A percentile compares a stretch with the other conserved stretches of the same genome.
phyloP scores from a whole-genome alignment of 2,113 vertebrate species.

The Cnemophilus loriae region DNA sequence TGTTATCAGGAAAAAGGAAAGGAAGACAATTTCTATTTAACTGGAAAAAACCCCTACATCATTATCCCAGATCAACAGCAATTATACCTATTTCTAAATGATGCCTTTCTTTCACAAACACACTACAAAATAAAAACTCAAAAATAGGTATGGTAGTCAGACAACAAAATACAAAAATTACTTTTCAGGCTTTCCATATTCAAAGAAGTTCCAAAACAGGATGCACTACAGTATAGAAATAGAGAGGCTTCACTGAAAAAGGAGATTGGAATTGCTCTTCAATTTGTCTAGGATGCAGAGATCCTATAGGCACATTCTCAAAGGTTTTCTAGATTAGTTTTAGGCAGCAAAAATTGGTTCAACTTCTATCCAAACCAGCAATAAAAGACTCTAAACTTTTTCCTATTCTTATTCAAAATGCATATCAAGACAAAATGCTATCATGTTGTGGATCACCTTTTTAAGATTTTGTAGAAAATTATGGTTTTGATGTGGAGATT shows the following conservation, averaged over 20 bases:
- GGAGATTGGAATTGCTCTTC: background rate
- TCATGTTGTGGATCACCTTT: background rate
- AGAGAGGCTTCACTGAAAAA: background rate
- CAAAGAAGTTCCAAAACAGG: background rate
- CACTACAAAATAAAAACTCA: background rate
- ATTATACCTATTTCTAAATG: background rate
- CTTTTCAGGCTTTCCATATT: background rate
- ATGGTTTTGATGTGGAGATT: background rate
- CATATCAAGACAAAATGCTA: background rate
- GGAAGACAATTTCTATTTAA: background rate
- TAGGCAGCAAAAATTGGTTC: background rate
- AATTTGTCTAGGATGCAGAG: background rate
- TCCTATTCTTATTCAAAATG: background rate
- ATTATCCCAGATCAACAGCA: background rate
- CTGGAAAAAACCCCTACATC: accelerated
- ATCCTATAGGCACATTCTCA: background rate
- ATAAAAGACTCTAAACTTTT: background rate
- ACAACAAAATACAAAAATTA: background rate
- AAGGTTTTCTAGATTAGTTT: background rate
- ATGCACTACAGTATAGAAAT: background rate
- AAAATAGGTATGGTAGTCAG: background rate
- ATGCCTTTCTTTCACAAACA: background rate
- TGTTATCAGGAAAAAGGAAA: background rate
- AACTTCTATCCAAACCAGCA: background rate
- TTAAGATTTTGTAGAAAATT: background rate